A percentile compares a stretch with the other conserved stretches of the same genome.
phyloP scores from a whole-genome alignment of 37 sponge, comb jelly and placozoan species.

The Cladorhizidae sp. region DNA sequence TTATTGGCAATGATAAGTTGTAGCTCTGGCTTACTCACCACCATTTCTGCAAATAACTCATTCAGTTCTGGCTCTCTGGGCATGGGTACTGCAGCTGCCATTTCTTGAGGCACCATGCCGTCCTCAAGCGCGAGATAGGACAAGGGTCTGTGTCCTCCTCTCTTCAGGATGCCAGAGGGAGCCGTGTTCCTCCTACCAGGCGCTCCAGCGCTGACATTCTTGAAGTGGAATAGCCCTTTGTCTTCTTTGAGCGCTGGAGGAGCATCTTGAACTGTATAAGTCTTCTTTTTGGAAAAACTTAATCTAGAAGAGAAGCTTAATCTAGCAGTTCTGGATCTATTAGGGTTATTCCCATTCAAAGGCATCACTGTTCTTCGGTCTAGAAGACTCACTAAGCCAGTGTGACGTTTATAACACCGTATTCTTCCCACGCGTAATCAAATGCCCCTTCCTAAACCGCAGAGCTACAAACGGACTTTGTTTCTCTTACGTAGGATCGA shows the following conservation, averaged over 20 bases:
- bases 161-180: constrained; percentile 35
- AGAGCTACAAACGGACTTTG: too few relatives aligned
- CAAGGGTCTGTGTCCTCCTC: background rate
- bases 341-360: background rate
- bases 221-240: background rate
- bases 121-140: constrained; percentile 7
- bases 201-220: background rate
- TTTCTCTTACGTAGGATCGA: too few relatives aligned
- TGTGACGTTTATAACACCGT: too few relatives aligned
- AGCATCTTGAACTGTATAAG: background rate
- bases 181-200: background rate
- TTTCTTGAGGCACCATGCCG: constrained; percentile 50
- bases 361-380: background rate
- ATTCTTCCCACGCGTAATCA: too few relatives aligned
- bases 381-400: too few relatives aligned
- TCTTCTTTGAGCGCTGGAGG: background rate
- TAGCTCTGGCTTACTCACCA: constrained; percentile 46
- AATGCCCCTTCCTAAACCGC: too few relatives aligned
- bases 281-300: constrained; percentile 4
- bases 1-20: too few relatives aligned
- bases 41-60: constrained; percentile 59
- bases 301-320: background rate
- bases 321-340: background rate
- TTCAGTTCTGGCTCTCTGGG: constrained; percentile 67
- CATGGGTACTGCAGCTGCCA: constrained; percentile 72